phyloP scores from a whole-genome alignment of 2,797 vertebrate genomes.

The Bucorvus abyssinicus region DNA sequence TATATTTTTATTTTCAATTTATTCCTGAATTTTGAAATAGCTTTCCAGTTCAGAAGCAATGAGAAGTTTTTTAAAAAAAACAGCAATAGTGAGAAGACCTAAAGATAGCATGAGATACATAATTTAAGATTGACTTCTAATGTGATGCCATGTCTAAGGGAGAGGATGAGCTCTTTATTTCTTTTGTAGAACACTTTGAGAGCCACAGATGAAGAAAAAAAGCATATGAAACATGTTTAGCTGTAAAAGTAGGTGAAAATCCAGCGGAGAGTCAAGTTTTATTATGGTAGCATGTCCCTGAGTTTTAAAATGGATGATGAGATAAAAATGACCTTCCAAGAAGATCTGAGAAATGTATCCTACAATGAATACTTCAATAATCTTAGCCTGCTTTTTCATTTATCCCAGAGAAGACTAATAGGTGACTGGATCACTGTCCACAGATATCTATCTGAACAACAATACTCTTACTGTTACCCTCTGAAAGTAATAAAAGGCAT shows the following conservation, averaged over 20 bases:
- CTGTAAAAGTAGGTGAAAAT: neutral
- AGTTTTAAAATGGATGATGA: neutral
- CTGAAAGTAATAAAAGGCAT: neutral
- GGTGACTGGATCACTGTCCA: neutral
- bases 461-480: neutral
- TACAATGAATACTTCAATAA: neutral
- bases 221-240: neutral
- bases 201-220: neutral
- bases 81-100: neutral
- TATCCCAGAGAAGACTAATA: neutral
- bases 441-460: neutral
- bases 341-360: neutral
- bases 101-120: neutral
- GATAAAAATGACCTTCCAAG: neutral
- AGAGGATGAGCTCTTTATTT: neutral
- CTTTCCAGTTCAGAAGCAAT: neutral
- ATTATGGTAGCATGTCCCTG: neutral
- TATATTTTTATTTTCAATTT: neutral
- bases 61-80: too few species aligned
- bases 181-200: neutral
- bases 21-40: neutral
- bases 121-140: neutral
- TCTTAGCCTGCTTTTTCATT: neutral
- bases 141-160: neutral
- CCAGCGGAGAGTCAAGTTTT: accelerated